Evolutionary conservation across 2,797 vertebrate species (phyloP).

Genomic region (Xiphorhynchus erythropygius): DNA sequence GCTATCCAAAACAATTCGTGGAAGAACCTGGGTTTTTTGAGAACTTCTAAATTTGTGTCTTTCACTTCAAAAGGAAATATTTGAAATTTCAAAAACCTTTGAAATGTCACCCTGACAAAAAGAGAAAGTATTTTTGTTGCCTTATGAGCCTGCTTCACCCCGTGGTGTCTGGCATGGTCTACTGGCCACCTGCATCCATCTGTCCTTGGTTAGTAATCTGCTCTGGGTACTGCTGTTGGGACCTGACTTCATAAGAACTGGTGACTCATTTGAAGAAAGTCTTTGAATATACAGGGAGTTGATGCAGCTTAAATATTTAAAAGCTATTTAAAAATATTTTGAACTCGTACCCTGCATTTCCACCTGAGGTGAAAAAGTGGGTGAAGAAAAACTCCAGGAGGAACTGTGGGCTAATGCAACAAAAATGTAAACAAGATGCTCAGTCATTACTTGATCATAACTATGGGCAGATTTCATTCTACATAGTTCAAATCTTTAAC

Average conservation of each 20-base stretch:
- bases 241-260: neutral
- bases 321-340: neutral
- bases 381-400: neutral
- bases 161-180: neutral
- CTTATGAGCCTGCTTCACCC: neutral
- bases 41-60: neutral
- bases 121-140: neutral
- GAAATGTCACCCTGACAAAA: neutral
- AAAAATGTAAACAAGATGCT: neutral
- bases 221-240: neutral
- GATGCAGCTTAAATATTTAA: neutral
- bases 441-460: neutral
- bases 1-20: neutral
- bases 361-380: neutral
- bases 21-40: neutral
- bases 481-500: neutral
- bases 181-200: conserved; percentile 42
- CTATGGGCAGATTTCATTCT: neutral
- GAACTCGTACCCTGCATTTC: neutral
- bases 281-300: neutral
- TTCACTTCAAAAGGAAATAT: neutral
- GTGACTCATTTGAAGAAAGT: neutral
- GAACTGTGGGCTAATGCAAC: neutral
- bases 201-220: conserved; percentile 5
- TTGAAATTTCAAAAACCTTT: neutral